Percentiles rank a stretch among this genome's conserved stretches.
Conservation (phyloP, 1,140 invertebrate genomes). For the Drosophila bipectinata region DNA sequence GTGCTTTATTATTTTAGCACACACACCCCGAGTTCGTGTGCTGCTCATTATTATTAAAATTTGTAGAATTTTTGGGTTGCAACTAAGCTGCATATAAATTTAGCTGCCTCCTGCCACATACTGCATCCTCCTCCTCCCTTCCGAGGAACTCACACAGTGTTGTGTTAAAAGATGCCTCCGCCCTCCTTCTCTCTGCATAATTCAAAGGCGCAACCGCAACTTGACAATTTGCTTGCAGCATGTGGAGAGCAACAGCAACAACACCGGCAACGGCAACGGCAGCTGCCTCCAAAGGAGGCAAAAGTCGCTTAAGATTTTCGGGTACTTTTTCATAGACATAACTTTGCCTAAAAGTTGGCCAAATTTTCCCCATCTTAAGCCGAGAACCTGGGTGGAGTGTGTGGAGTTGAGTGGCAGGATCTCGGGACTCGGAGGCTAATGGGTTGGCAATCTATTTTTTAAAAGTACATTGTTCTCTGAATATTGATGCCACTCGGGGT, state of each 20-base stretch:
- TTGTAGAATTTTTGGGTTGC: constrained; percentile 80
- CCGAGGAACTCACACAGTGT: constrained; percentile 9
- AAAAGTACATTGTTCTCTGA: constrained; percentile 47
- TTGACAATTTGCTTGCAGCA: constrained; percentile 73
- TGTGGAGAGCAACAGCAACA: constrained; percentile 37
- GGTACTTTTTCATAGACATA: constrained; percentile 60
- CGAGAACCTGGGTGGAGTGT: background rate
- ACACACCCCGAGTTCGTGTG: constrained; percentile 47
- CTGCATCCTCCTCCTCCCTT: background rate
- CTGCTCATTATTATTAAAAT: constrained; percentile 81
- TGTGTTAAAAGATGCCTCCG: constrained; percentile 64
- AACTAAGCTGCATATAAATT: constrained; percentile 82
- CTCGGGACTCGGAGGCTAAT: constrained; percentile 51
- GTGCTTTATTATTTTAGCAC: constrained; percentile 77
- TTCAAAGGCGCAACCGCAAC: constrained; percentile 80
- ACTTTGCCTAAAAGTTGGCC: constrained; percentile 53
- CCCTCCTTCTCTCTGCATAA: constrained; percentile 53
- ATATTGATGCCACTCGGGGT: constrained; percentile 44
- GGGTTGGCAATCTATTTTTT: constrained; percentile 60
- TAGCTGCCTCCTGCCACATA: constrained; percentile 47
- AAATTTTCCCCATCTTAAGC: constrained; percentile 25
- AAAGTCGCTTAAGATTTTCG: constrained; percentile 55
- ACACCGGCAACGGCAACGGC: constrained; percentile 33
- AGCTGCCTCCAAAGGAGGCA: constrained; percentile 28
- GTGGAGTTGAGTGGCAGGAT: constrained; percentile 12